phyloP scores from a whole-genome alignment of 2,888 invertebrate species.

The Chrysodeixis includens region DNA sequence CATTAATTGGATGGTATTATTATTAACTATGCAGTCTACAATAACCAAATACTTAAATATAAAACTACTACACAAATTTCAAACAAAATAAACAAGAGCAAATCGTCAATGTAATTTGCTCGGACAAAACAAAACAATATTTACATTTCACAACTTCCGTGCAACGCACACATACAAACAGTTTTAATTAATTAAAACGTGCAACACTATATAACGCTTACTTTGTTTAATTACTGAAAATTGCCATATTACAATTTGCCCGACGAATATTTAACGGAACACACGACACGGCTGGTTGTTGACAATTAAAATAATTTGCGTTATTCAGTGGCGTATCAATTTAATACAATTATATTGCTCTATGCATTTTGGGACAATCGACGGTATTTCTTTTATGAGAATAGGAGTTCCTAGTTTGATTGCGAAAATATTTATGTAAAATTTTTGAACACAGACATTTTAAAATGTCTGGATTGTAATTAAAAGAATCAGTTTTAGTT shows the following conservation, averaged over 20 bases:
- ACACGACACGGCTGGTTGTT: constrained; percentile 6
- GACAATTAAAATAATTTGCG: constrained; percentile 34
- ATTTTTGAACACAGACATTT: too few relatives aligned
- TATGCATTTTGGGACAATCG: neutral
- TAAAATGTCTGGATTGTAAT: too few relatives aligned
- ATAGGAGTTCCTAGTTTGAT: too few relatives aligned
- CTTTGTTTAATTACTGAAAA: constrained; percentile 47
- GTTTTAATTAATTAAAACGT: constrained; percentile 55
- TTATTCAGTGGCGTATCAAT: constrained; percentile 5
- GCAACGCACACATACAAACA: constrained; percentile 1
- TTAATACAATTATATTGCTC: constrained; percentile 5
- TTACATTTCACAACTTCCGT: constrained; percentile 28
- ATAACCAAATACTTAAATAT: too few relatives aligned
- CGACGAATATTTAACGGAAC: constrained; percentile 27
- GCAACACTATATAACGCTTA: constrained; percentile 23
- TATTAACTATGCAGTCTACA: too few relatives aligned
- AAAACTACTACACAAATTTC: neutral
- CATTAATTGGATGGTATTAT: too few relatives aligned
- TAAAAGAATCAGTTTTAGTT: too few relatives aligned
- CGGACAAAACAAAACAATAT: constrained; percentile 26
- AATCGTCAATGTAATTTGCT: neutral
- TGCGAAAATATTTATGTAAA: too few relatives aligned
- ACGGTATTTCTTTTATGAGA: neutral
- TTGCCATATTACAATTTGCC: constrained; percentile 33
- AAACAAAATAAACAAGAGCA: neutral